Evolutionary conservation across 2,888 invertebrate species (phyloP), one percentile per base, ranked within the genome.

Genomic region (Syrphus vitripennis): DNA sequence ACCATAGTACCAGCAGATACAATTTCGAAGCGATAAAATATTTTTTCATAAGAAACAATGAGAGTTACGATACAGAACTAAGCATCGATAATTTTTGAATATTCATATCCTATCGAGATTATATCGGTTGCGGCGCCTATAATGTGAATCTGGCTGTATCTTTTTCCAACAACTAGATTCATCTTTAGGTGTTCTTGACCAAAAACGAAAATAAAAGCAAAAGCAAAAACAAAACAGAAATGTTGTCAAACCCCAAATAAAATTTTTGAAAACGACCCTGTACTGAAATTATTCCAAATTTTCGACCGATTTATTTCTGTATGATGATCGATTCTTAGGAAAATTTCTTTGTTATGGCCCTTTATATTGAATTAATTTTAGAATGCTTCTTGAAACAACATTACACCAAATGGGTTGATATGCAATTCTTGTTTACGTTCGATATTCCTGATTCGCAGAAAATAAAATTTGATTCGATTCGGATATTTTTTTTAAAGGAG

Each of bases 331-430:
- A 26, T 77, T 72, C 67, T 6, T 37, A 24, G 48, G 57, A 65
- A 70, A 57, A 16, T n/a, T 31, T 63, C 37, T 70, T 21, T 7
- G 48, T 53, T 71, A n/a, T n/a, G 14, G 16, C 26, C 53, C 21
- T 67, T n/a, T n/a, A 29, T 53, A 45, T 34, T 77, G 72, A 67
- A 72, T 78, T 78, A 61, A 82, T 77, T 72, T 67, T 29, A 24
- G 42, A 63, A 31, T 26, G 31, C 34, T 14, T 16, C 42, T 24
- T 9, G 29, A 34, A 3, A 16, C 19, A 19, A 40, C 24, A 42
- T 21, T 10, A 50, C 1, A 50, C 19, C 37, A 61, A 37, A n/a
- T 29, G 31, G 16, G 16, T 16, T 26, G 53, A 45, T 24, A 24
- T n/a, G 9, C 26, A 57, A 3, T 19, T n/a, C 29, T 34, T 53